Evolutionary conservation across 2,797 vertebrate species (phyloP), one percentile per base, ranked within the genome.

Genomic region (Pagetopsis macropterus): DNA sequence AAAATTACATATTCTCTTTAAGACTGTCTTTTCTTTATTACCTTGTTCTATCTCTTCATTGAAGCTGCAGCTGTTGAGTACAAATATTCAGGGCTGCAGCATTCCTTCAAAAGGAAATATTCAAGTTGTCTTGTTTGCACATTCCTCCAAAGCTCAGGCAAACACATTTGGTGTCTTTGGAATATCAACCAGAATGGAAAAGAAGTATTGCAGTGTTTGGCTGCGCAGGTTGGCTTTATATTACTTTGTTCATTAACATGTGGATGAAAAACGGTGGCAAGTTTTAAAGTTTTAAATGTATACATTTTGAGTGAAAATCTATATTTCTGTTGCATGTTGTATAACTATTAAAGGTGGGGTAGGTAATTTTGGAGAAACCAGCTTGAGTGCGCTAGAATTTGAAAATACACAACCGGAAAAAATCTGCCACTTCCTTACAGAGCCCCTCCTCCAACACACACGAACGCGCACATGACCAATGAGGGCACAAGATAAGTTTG

Each of bases 21-120:
- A 74, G 11, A 21, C 43, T 8, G 5, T 31, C 0, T 40, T 1
- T 62, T 61, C 57, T 61, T 41, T 43, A 48, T 48, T 21, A 61
- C 6, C 31, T 10, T 41, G 43, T 31, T 60, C 55, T 15, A 48
- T 9, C 15, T 11, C 41, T 10, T 44, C 12, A 49, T 5, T 56
- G 14, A 56, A 14, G 43, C 49, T 13, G 8, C 33, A 40, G 15
- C 14, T 16, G n/a, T 15, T 3, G 9, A 27, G 45, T 68, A 14
- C 3, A 74, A 65, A 62, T 63, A 74, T 74, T 68, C 9, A 43
- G 21, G 5, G 21, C 17, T 37, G 17, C n/a, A 72, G 10, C 19
- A 0, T 17, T 52, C 31, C 37, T 59, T 70, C 37, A 76, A 58
- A 65, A 58, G 33, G 13, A 75, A 76, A 76, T 76, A 70, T 79